Evolutionary conservation across 2,113 vertebrate species (phyloP).

Genomic region (Australoheros scitulus): DNA sequence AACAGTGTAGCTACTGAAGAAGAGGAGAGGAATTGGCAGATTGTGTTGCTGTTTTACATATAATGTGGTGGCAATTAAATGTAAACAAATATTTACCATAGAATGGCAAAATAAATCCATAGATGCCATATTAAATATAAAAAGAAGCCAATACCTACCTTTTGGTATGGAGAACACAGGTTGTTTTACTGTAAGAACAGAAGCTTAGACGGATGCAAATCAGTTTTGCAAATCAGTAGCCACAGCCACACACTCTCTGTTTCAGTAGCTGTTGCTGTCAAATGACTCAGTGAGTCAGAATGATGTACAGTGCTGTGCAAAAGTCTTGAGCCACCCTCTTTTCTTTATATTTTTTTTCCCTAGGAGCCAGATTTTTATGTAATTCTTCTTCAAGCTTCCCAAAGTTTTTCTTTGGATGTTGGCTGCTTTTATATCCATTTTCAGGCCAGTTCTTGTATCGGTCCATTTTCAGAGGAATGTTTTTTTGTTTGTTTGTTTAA

Average conservation of each 20-base stretch:
- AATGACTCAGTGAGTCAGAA: not conserved
- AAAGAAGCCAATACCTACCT: no score
- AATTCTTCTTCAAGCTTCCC: not conserved
- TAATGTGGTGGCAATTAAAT: no score
- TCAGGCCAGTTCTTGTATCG: not conserved
- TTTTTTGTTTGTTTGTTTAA: not conserved
- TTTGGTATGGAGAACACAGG: no score
- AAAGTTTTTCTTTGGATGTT: not conserved
- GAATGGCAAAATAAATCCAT: no score
- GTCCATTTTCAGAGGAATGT: not conserved
- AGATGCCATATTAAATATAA: no score
- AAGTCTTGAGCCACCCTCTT: not conserved
- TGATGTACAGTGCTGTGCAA: not conserved
- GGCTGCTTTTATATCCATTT: not conserved
- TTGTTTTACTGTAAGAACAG: no score
- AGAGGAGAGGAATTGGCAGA: not conserved
- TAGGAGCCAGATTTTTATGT: not conserved
- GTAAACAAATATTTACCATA: no score
- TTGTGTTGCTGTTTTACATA: no score
- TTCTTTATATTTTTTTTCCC: not conserved
- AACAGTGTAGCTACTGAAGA: not conserved
- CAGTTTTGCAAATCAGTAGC: not conserved
- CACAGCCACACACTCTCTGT: not conserved
- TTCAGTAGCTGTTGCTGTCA: not conserved
- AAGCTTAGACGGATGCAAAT: not conserved